Base-by-base conservation (phyloP, 2,113 vertebrate species). In the Limnothrissa miodon region DNA sequence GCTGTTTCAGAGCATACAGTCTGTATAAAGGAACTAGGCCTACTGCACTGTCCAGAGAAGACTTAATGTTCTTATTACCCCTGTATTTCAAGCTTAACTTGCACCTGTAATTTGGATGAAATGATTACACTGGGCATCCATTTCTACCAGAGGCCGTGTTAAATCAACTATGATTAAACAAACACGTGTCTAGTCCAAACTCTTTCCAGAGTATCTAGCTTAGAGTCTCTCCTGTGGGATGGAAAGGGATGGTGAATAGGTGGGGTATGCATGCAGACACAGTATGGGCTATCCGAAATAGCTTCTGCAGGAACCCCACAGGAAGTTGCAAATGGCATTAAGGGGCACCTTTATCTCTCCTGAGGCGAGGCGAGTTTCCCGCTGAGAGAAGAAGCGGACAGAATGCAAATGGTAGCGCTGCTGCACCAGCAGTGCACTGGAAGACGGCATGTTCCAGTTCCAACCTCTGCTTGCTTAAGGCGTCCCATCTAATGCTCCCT, bases 301-400 rank as follows among this genome's bases (percentile, higher is more conserved):
- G 66, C 59, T 56, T 17, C 17, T 39, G 66, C 66, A 15, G 66
- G 13, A 74, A 33, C 66, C 66, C 25, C 29, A 74, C 29, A 74
- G 66, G 29, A 74, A 74, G 66, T 33, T 74, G 66, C 66, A 15
- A 15, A 74, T 11, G 33, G 66, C 66, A 74, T 74, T 74, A 74
- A 74, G 66, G 66, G 66, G 66, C 66, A 74, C 66, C 66, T 74
- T 74, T 74, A 74, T 74, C 66, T 74, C 66, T 74, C 66, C 66
- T 36, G 66, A 33, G 66, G 66, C 66, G 66, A 74, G 66, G 66
- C 66, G 29, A 74, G 66, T 36, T 74, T 39, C 66, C 66, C 66
- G 66, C 66, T 74, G 66, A 36, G 66, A 74, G 33, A 10, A 74
- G 66, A 29, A 36, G 66, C 29, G 19, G 66, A 29, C 66, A 17